Conservation (phyloP, 1,140 invertebrate species). For the Brachionus paranguensis region DNA sequence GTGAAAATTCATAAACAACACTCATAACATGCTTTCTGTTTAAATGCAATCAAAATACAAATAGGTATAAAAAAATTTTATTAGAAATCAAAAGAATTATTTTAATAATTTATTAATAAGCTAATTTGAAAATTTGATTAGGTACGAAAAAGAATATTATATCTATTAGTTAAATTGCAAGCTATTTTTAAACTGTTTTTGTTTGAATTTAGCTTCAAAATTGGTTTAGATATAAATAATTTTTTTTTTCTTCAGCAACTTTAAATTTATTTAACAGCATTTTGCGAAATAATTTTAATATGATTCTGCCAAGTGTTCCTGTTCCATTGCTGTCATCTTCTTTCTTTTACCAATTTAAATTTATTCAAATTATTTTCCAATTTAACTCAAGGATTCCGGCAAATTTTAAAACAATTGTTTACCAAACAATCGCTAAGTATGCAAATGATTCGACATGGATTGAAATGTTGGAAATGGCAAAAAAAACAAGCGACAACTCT, state of each 20-base stretch:
- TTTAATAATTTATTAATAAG: neutral
- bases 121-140: neutral
- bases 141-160: neutral
- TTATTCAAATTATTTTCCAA: neutral
- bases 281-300: too few species aligned
- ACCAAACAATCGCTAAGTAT: conserved; percentile 3
- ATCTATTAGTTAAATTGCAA: neutral
- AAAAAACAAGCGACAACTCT: neutral
- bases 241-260: too few species aligned
- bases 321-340: too few species aligned
- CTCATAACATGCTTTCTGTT: neutral
- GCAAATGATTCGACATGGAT: neutral
- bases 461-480: conserved; percentile 6
- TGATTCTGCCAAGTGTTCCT: too few species aligned
- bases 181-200: too few species aligned
- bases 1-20: neutral
- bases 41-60: neutral
- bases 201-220: too few species aligned
- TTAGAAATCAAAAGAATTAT: neutral
- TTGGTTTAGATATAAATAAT: too few species aligned
- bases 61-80: neutral
- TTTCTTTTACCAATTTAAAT: too few species aligned
- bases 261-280: too few species aligned
- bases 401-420: conserved; percentile 6
- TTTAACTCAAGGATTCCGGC: neutral